Evolutionary conservation across 2,113 vertebrate species (phyloP), one percentile per base, ranked within the genome.

Genomic region (Chitala chitala): DNA sequence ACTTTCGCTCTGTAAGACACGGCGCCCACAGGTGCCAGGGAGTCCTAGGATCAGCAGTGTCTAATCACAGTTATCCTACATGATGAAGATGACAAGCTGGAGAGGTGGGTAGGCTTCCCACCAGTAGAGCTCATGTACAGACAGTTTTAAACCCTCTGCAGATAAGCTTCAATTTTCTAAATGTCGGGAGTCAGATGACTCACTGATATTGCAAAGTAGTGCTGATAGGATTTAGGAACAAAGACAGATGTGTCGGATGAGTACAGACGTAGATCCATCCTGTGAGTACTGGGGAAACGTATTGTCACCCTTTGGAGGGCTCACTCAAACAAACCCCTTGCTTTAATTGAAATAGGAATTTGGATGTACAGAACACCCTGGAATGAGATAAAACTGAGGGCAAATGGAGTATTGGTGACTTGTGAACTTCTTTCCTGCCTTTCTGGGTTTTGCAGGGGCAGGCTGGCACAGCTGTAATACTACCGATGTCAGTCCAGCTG

Each of bases 151-250:
- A 76, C 79, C 78, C 82, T 81, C 79, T 77, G 77, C 75, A 83
- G 83, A 84, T 85, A 83, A 88, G 85, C 86, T 74, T 80, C 82
- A 86, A 79, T 86, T 89, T 82, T 79, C 80, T 84, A 82, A 85
- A 86, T 84, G 83, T 79, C 74, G 73, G 44, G 82, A 84, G 81
- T 80, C 84, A 77, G 75, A 87, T 87, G 85, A 87, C 83, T 84
- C 56, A 46, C 77, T 78, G 84, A 82, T 87, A 84, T 78, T 86
- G 81, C 78, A 87, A 84, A 85, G 84, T 53, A 59, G 56, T 83
- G 87, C 82, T 79, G 86, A 89, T 86, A 77, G 82, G 87, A 88
- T 89, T 88, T 85, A 78, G 66, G 81, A 83, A 89, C 84, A 87
- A 88, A 85, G 84, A 84, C 87, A 87, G 87, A 87, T 87, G 86